Evolutionary conservation across 2,113 vertebrate genomes (phyloP), one percentile per base, ranked within the genome.

Genomic region (Panthera leo): DNA sequence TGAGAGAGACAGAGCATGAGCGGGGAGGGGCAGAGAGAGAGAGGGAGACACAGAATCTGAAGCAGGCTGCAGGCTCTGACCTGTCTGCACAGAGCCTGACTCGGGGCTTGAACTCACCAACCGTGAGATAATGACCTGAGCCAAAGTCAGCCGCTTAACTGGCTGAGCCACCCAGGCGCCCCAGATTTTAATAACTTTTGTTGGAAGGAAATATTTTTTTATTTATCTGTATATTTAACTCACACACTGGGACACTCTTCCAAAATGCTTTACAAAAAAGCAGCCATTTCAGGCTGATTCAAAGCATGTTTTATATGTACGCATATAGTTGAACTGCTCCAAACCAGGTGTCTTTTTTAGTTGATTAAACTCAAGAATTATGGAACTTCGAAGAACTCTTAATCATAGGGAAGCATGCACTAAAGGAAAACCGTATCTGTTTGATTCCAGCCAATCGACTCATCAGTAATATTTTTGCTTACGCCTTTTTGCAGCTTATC

Each of bases 311-410:
- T 87, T 87, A 65, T 51, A 39, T 92, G 55, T 45, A 78, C 25
- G 21, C 45, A 39, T 85, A 9, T 25, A 80, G 55, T 70, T 96
- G 63, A 92, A 76, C 63, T 96, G 65, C 75, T 95, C 71, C 48
- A 91, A 80, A 80, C 88, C 55, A 85, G 21, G 68, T 86, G 39
- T 68, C 58, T 55, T 83, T 65, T 31, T 91, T 92, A 83, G 82
- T 71, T 89, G 78, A 86, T 97, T 86, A 92, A 95, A 92, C 55
- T 84, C 29, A 78, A 65, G 75, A 92, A n/a, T 91, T 84, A 42
- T 27, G 75, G 68, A 89, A 92, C 71, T 96, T 87, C 76, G 51
- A 76, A 91, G 91, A 92, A 95, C 55, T 55, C 68, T 87, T 79
- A 71, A 61, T 91, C 82, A 82, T 67, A 94, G 95, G 51, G 75